phyloP scores from a whole-genome alignment of 2,113 vertebrate species.

The Glaucomys volans region DNA sequence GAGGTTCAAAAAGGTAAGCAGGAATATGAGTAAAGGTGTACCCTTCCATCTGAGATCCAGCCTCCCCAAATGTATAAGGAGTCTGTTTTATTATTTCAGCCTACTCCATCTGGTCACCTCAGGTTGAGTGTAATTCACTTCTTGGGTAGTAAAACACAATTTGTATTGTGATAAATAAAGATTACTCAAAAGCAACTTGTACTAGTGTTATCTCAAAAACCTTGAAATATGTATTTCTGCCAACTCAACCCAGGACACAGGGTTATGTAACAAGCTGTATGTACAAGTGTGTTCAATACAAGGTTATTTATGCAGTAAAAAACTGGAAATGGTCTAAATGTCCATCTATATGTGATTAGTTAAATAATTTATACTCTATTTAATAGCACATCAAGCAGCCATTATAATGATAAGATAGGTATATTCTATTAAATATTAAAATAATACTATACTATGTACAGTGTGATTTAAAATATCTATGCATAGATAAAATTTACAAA shows the following conservation, averaged over 20 bases:
- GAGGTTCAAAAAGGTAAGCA: background rate
- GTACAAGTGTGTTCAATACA: background rate
- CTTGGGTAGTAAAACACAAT: slow-evolving; percentile 12
- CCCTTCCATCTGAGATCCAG: background rate
- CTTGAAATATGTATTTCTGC: background rate
- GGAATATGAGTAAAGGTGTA: background rate
- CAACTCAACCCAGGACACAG: background rate
- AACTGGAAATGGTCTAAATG: background rate
- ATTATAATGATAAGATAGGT: slow-evolving; percentile 12
- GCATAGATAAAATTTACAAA: background rate
- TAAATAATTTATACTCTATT: slow-evolving; percentile 13
- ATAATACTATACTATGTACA: background rate
- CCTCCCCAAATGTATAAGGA: background rate
- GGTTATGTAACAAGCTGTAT: background rate
- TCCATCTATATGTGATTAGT: background rate
- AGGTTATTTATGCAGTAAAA: slow-evolving; percentile 25
- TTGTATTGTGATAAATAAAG: background rate
- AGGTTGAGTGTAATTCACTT: background rate
- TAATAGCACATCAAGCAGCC: background rate
- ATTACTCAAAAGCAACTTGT: background rate
- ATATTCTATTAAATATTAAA: slow-evolving; percentile 18
- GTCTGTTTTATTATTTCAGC: background rate
- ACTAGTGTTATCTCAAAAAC: background rate
- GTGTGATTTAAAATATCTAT: background rate
- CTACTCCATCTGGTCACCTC: background rate